Percentiles rank a stretch among this genome's conserved stretches.
phyloP scores from a whole-genome alignment of 2,888 invertebrate species.

The Meganola albula region DNA sequence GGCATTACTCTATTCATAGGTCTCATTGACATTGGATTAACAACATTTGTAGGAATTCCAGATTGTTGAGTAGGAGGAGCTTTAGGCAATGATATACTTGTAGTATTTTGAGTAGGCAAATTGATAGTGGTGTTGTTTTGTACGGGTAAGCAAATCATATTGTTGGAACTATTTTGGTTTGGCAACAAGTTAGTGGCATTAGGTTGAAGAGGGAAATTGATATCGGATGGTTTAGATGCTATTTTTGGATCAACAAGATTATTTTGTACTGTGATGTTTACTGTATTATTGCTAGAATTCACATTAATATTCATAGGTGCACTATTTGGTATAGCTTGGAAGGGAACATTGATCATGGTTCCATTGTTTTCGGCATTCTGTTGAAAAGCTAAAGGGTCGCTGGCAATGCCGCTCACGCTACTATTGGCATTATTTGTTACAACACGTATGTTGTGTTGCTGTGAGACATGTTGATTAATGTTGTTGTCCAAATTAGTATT shows the following conservation, averaged over 20 bases:
- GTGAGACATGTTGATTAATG: slow-evolving; percentile 60
- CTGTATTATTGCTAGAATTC: slow-evolving; percentile 71
- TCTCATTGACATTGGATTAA: slow-evolving; percentile 81
- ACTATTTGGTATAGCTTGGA: slow-evolving; percentile 72
- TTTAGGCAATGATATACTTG: slow-evolving; percentile 79
- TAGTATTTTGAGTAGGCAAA: slow-evolving; percentile 67
- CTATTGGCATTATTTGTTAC: slow-evolving; percentile 60
- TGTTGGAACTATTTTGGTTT: slow-evolving; percentile 54
- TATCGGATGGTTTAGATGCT: slow-evolving; percentile 63
- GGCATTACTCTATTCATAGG: slow-evolving; percentile 89
- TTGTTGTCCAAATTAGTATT: slow-evolving; percentile 55
- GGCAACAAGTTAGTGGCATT: slow-evolving; percentile 52
- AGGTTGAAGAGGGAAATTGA: slow-evolving; percentile 62
- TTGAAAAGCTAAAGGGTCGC: slow-evolving; percentile 61
- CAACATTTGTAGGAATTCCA: slow-evolving; percentile 83
- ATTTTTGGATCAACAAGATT: slow-evolving; percentile 72
- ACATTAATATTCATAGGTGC: slow-evolving; percentile 74
- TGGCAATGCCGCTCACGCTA: slow-evolving; percentile 48
- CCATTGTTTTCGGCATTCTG: slow-evolving; percentile 60
- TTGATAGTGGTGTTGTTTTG: slow-evolving; percentile 62
- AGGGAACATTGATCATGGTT: slow-evolving; percentile 73
- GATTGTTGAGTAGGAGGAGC: slow-evolving; percentile 78
- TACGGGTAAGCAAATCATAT: slow-evolving; percentile 68
- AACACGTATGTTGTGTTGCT: slow-evolving; percentile 69
- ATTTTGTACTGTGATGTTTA: slow-evolving; percentile 71